phyloP scores from a whole-genome alignment of 2,113 vertebrate species.

The Nibea coibor region DNA sequence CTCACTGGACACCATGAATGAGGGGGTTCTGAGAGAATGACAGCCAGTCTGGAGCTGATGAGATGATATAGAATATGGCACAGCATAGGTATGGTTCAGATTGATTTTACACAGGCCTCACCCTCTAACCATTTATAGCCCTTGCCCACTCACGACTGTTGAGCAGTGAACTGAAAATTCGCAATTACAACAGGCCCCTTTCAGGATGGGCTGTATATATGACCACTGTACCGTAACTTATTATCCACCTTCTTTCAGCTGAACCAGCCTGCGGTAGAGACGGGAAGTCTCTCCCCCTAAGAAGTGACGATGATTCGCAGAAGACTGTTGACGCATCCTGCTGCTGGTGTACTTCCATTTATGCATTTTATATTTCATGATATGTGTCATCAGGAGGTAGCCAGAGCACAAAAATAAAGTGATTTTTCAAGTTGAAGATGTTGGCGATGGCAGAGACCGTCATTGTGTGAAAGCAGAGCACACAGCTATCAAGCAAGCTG shows the following conservation, averaged over 20 bases:
- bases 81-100: neutral
- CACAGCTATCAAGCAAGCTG: neutral
- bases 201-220: neutral
- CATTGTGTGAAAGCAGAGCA: neutral
- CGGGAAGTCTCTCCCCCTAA: neutral
- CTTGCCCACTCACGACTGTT: neutral
- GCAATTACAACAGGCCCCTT: neutral
- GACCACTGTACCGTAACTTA: neutral
- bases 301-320: neutral
- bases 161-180: neutral
- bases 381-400: neutral
- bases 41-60: neutral
- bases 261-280: neutral
- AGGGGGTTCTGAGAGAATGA: neutral
- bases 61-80: neutral
- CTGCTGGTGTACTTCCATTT: neutral
- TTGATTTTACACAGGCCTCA: slow-evolving; percentile 3
- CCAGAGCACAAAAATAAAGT: neutral
- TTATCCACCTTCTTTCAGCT: slow-evolving; percentile 11
- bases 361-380: neutral
- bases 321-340: neutral
- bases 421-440: neutral
- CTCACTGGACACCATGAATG: neutral
- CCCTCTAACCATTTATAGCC: neutral
- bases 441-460: neutral